A percentile compares a stretch with the other conserved stretches of the same genome.
phyloP scores from a whole-genome alignment of 2,888 invertebrate species.

The Stenodema calcarata region DNA sequence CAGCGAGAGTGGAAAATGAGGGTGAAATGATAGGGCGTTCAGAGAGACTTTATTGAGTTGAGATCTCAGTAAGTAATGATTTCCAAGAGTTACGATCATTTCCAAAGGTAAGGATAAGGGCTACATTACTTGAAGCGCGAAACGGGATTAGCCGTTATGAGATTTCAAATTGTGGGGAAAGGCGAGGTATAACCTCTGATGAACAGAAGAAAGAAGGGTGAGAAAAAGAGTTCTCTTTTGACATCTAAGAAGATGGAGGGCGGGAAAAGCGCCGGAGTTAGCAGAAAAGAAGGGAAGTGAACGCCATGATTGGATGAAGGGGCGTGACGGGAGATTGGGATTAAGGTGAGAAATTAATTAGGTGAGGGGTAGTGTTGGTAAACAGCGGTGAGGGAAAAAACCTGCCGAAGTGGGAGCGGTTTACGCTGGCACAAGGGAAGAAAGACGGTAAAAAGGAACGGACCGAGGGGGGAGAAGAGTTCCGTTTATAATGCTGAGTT shows the following conservation, averaged over 20 bases:
- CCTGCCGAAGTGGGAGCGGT: background rate
- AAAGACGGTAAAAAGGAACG: background rate
- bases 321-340: conserved; percentile 37
- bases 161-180: background rate
- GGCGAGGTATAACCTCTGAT: background rate
- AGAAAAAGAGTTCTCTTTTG: background rate
- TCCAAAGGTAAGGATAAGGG: background rate
- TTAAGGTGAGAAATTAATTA: conserved; percentile 40
- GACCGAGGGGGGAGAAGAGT: background rate
- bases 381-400: background rate
- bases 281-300: background rate
- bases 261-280: background rate
- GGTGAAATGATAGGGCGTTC: too few species aligned
- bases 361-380: conserved; percentile 1
- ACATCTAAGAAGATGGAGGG: background rate
- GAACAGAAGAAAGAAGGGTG: background rate
- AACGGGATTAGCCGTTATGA: conserved; percentile 12
- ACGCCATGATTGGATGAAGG: conserved; percentile 35
- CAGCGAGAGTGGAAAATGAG: too few species aligned
- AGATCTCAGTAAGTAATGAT: background rate
- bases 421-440: background rate
- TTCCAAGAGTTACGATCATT: background rate
- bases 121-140: background rate
- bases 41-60: too few species aligned
- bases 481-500: background rate